Evolutionary conservation across 2,113 vertebrate species (phyloP).

Genomic region (Pelodiscus sinensis): DNA sequence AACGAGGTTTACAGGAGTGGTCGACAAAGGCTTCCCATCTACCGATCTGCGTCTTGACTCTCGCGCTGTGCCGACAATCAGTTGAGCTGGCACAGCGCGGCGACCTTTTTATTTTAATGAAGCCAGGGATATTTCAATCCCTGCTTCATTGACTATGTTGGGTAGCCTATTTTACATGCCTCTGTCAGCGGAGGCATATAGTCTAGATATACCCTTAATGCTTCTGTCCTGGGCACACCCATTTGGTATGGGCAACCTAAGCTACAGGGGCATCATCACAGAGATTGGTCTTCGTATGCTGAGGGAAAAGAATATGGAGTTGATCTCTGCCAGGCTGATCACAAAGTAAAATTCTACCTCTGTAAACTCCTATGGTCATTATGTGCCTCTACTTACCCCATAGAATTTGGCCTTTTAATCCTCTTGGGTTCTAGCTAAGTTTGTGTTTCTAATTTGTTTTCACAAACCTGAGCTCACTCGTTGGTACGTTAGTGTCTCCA

Average conservation of each 20-base stretch:
- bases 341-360: neutral
- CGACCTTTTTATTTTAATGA: too few species aligned
- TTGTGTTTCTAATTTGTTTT: neutral
- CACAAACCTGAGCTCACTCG: fast-evolving
- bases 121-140: too few species aligned
- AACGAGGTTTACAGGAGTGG: too few species aligned
- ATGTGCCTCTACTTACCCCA: neutral
- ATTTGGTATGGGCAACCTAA: neutral
- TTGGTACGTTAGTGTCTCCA: neutral
- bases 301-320: neutral
- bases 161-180: too few species aligned
- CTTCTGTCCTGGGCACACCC: fast-evolving
- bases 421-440: neutral
- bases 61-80: too few species aligned
- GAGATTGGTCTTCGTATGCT: fast-evolving
- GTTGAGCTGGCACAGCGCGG: too few species aligned
- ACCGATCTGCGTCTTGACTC: too few species aligned
- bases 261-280: neutral
- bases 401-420: neutral
- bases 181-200: too few species aligned
- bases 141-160: too few species aligned
- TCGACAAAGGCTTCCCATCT: too few species aligned
- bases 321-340: neutral
- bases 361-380: neutral
- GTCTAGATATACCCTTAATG: too few species aligned